Evolutionary conservation across 2,113 vertebrate species (phyloP).

Genomic region (Dasyprocta punctata): DNA sequence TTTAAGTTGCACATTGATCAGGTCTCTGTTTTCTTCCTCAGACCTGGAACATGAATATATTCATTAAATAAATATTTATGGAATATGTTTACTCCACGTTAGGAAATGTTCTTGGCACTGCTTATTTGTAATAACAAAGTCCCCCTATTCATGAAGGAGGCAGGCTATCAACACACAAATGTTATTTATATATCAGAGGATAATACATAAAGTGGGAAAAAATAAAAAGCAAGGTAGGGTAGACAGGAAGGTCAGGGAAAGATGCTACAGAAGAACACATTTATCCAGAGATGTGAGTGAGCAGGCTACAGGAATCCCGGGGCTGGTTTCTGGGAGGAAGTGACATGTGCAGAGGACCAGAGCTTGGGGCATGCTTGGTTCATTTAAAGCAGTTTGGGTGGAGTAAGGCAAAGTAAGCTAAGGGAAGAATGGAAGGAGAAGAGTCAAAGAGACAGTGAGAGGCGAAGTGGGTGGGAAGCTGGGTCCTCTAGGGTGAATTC

Average conservation of each 20-base stretch:
- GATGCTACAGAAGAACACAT: not conserved
- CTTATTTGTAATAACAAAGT: not conserved
- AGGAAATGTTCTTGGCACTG: not conserved
- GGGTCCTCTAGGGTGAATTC: not conserved
- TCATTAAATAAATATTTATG: not conserved
- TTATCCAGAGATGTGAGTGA: not conserved
- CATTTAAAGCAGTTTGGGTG: not conserved
- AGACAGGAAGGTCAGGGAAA: not conserved
- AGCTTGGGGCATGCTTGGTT: not conserved
- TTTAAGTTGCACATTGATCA: not conserved
- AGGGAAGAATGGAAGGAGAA: not conserved
- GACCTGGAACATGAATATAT: not conserved
- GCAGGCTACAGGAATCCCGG: not conserved
- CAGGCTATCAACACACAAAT: not conserved
- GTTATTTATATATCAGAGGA: not conserved
- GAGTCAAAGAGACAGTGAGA: not conserved
- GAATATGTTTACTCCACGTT: not conserved
- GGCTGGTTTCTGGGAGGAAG: not conserved
- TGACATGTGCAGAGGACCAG: not conserved
- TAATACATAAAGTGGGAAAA: not conserved
- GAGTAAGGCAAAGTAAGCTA: not conserved
- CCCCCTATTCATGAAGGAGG: not conserved
- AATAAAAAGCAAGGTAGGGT: not conserved
- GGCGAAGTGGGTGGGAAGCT: not conserved
- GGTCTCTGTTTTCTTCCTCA: not conserved